Percentiles rank a stretch among this genome's conserved stretches.
phyloP scores from a whole-genome alignment of 2,113 vertebrate species.

The Microtus pennsylvanicus region DNA sequence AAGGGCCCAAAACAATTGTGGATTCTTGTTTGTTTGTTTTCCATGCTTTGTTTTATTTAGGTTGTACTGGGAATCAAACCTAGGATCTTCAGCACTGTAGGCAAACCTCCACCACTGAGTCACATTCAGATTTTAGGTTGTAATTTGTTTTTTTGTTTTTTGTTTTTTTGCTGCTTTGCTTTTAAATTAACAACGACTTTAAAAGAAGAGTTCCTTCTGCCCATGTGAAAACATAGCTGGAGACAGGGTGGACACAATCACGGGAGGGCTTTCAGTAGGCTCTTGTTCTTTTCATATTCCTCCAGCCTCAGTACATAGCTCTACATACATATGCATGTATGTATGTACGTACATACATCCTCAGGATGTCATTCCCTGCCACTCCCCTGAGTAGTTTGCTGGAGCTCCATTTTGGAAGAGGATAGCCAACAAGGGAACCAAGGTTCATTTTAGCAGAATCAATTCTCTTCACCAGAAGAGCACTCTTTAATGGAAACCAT shows the following conservation, averaged over 20 bases:
- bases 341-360: too few species aligned
- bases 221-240: background rate
- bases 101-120: background rate
- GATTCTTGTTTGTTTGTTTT: background rate
- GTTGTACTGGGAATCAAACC: background rate
- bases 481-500: background rate
- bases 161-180: background rate
- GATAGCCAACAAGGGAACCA: background rate
- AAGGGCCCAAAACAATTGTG: background rate
- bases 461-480: background rate
- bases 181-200: background rate
- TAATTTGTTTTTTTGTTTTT: background rate
- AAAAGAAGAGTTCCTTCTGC: background rate
- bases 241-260: background rate
- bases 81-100: background rate
- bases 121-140: background rate
- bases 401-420: background rate
- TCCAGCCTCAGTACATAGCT: background rate
- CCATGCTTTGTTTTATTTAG: background rate
- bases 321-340: too few species aligned
- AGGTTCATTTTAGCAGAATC: background rate
- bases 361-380: background rate
- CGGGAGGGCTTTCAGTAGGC: background rate
- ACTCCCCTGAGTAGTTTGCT: background rate
- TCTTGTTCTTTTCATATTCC: background rate